Evolutionary conservation across 2,888 invertebrate species (phyloP), one percentile per base, ranked within the genome.

Genomic region (Tetragnatha montana): DNA sequence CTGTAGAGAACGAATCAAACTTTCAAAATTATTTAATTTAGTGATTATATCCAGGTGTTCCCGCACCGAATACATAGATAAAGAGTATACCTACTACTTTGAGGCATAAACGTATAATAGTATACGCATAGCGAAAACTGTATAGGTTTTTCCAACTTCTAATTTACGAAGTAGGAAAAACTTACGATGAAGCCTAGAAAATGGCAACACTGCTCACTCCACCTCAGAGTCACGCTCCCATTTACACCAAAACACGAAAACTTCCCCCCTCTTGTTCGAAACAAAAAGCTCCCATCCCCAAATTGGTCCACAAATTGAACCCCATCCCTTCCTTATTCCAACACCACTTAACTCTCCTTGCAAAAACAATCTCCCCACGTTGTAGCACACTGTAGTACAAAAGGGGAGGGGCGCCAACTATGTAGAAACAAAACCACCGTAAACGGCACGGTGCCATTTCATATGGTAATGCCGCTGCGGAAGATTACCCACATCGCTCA

Each of bases 361-460:
- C 35, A 69, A 80, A 35, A 8, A 71, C 21, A 50, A 81, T 81
- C 49, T 21, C n/a, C 10, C 19, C 50, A 50, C 10, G 49, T 7
- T 35, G 71, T 21, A 71, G 51, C 49, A 51, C 82, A 71, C 21
- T 17, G 8, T n/a, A 12, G 10, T 35, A 68, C 51, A 74, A 75
- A 73, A 71, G 68, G 60, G 79, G 79, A 35, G 50, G 51, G 71
- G 14, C 22, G 19, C 50, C 10, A 14, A 35, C 19, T 21, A 8
- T 7, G n/a, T 19, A 49, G 69, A 69, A 76, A 74, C 47, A 86
- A 74, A 80, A 86, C 14, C 51, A 86, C 73, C 17, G 51, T 86
- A 86, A 86, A 70, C 68, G 47, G n/a, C 22, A 60, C 75, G 74
- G 74, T 81, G 49, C 81, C 81, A 87, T 87, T 81, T 81, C 68